Conservation (phyloP, 2,797 vertebrate species). For the Tauraco hartlaubi region DNA sequence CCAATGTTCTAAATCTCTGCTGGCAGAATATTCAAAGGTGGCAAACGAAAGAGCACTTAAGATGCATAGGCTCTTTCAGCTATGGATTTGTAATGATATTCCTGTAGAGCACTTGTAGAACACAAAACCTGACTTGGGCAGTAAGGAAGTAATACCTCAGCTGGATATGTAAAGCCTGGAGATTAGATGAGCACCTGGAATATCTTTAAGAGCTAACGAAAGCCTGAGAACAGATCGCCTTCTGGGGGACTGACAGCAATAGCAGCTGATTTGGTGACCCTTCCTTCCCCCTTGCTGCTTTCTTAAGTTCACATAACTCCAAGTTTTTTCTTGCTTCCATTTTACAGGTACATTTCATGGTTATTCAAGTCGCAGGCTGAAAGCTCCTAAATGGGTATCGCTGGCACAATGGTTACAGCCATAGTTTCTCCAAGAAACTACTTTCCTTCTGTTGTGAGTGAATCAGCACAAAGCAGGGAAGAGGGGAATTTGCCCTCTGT, state of each 20-base stretch:
- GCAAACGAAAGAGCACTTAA: constrained; percentile 58
- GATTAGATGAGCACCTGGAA: constrained; percentile 10
- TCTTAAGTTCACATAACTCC: not conserved
- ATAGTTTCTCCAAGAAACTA: not conserved
- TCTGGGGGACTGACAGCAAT: not conserved
- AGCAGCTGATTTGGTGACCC: not conserved
- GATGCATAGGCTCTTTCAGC: constrained; percentile 61
- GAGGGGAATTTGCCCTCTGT: not conserved
- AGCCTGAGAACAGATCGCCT: not conserved
- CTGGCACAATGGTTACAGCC: not conserved
- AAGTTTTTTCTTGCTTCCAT: not conserved
- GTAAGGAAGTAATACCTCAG: constrained; percentile 46
- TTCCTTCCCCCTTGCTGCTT: not conserved
- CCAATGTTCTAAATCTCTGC: constrained; percentile 71
- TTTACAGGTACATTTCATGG: not conserved
- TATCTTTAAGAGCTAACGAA: constrained; percentile 16
- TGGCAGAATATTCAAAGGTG: constrained; percentile 72
- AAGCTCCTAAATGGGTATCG: not conserved
- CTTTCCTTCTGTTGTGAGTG: not conserved
- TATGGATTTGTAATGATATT: constrained; percentile 70
- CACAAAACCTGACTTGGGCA: constrained; percentile 57
- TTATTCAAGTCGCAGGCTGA: not conserved
- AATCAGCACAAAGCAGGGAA: accelerated
- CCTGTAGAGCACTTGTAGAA: constrained; percentile 56
- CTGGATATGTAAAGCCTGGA: not conserved